phyloP scores from a whole-genome alignment of 2,113 vertebrate genomes.

The Istiophorus platypterus region DNA sequence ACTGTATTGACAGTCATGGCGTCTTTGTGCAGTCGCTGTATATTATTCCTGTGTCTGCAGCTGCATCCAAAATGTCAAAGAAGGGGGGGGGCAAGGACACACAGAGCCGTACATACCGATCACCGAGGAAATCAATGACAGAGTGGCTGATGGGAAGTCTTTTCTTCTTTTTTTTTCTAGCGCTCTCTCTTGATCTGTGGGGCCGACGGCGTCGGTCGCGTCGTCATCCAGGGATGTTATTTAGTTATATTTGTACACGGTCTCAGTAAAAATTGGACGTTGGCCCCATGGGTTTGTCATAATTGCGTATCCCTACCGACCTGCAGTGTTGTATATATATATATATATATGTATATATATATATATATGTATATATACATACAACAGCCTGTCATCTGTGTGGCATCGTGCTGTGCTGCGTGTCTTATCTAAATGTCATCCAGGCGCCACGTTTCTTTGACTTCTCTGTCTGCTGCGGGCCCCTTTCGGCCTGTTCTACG shows the following conservation, averaged over 20 bases:
- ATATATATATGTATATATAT: no score
- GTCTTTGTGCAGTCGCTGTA: no score
- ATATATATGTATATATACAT: no score
- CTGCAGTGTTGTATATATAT: neutral
- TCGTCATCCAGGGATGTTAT: neutral
- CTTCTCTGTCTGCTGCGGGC: neutral
- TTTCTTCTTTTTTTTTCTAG: no score
- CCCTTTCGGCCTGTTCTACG: neutral
- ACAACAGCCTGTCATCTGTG: neutral
- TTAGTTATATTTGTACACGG: neutral
- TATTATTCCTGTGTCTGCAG: neutral
- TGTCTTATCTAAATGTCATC: neutral
- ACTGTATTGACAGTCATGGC: no score
- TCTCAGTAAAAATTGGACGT: slow-evolving; percentile 10
- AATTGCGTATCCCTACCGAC: no score
- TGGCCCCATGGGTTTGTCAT: neutral
- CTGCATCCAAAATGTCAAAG: slow-evolving; percentile 34
- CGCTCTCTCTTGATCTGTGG: neutral
- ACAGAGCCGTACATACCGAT: slow-evolving; percentile 19
- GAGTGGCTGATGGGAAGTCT: slow-evolving; percentile 29
- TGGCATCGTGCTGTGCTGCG: neutral
- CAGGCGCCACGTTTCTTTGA: neutral
- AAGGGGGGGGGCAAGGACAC: slow-evolving; percentile 18
- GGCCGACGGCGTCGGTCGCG: neutral
- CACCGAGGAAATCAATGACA: slow-evolving; percentile 19